These are phyloP conservation scores for Nineta flava DNA, from an alignment of 2,888 invertebrate species.

Conservation along the genomic window DNA sequence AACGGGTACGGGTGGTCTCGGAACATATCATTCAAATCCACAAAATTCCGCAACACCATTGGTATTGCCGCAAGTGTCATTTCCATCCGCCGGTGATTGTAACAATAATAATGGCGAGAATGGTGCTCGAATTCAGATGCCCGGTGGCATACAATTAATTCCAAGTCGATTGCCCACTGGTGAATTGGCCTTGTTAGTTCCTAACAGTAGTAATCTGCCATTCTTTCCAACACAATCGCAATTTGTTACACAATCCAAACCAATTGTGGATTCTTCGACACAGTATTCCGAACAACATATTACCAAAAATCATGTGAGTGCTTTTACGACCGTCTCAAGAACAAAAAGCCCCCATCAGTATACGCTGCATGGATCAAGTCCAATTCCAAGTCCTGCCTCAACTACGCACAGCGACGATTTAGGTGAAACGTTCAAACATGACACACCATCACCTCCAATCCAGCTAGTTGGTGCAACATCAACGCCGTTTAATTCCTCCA, in stretches of 20 bases:
- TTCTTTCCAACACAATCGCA: slow-evolving; percentile 2
- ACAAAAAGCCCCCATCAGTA: slow-evolving; percentile 9
- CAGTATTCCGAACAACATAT: not conserved
- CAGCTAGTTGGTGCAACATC: slow-evolving; percentile 34
- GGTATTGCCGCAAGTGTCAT: slow-evolving; percentile 14
- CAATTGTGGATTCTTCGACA: slow-evolving; percentile 10
- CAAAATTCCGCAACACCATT: slow-evolving; percentile 5
- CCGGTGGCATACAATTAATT: slow-evolving; percentile 49
- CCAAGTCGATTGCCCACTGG: slow-evolving; percentile 71
- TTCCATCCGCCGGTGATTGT: slow-evolving; percentile 27
- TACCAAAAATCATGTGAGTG: slow-evolving; percentile 3
- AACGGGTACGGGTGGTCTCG: slow-evolving; percentile 23
- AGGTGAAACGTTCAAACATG: slow-evolving; percentile 26
- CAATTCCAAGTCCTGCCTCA: slow-evolving; percentile 54
- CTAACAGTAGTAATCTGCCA: slow-evolving; percentile 24
- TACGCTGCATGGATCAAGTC: slow-evolving; percentile 31
- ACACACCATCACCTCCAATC: slow-evolving; percentile 22
- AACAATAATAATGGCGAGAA: slow-evolving; percentile 18
- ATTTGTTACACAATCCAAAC: slow-evolving; percentile 23
- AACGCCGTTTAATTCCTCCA: slow-evolving; percentile 23
- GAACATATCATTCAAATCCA: slow-evolving; percentile 14
- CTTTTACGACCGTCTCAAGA: slow-evolving; percentile 4
- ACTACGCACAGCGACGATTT: slow-evolving; percentile 44
- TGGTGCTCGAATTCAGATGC: slow-evolving; percentile 20
- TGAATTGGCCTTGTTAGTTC: slow-evolving; percentile 67